A percentile compares a stretch with the other conserved stretches of the same genome.
Evolutionary conservation across 2,888 invertebrate genomes (phyloP).

Genomic region (Agrotis segetum): DNA sequence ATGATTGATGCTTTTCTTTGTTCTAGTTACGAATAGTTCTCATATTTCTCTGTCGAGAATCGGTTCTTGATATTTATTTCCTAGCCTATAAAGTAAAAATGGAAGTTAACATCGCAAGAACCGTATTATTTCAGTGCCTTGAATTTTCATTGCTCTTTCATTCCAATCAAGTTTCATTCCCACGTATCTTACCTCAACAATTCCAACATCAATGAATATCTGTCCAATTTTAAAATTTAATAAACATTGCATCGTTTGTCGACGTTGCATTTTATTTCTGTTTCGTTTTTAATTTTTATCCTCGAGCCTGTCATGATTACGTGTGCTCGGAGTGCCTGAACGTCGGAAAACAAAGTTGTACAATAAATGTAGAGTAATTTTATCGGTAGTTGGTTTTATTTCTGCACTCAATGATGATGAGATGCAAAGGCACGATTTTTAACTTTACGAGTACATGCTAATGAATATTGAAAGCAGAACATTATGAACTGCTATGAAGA

Average conservation of each 20-base stretch:
- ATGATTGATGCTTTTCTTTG: slow-evolving; percentile 21
- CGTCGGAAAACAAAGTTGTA: slow-evolving; percentile 47
- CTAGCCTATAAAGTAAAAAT: background rate
- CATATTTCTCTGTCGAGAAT: background rate
- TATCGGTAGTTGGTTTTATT: slow-evolving; percentile 54
- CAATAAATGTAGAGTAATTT: slow-evolving; percentile 52
- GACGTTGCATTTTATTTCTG: slow-evolving; percentile 44
- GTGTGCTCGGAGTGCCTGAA: slow-evolving; percentile 14
- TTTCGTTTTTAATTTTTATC: slow-evolving; percentile 45
- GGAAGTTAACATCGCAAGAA: background rate
- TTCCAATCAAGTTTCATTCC: background rate
- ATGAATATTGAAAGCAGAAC: slow-evolving; percentile 9
- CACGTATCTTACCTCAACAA: background rate
- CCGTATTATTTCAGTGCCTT: background rate
- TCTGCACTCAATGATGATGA: slow-evolving; percentile 48
- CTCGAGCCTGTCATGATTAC: slow-evolving; percentile 46
- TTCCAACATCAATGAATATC: slow-evolving; percentile 8
- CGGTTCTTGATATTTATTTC: background rate
- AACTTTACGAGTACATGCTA: slow-evolving; percentile 5
- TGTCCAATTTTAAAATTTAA: slow-evolving; percentile 19
- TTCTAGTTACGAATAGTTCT: slow-evolving; percentile 10
- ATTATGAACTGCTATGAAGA: background rate
- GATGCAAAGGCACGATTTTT: slow-evolving; percentile 21
- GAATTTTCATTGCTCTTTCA: background rate
- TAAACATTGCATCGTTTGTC: slow-evolving; percentile 12